Evolutionary conservation across 2,888 invertebrate species (phyloP).

Genomic region (Pterostichus madidus): DNA sequence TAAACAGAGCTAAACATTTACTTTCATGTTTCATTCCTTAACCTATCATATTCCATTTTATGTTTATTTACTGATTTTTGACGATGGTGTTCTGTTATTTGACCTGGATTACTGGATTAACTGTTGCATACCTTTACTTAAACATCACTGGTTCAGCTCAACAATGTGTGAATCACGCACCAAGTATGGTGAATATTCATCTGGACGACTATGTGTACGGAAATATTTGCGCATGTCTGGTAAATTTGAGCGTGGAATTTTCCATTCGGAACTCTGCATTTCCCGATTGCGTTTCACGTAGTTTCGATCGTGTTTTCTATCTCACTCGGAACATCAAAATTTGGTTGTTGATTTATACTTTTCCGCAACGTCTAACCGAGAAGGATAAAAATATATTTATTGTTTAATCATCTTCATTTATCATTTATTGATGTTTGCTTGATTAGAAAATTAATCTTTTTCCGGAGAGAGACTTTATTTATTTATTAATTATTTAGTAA

Average conservation of each 20-base stretch:
- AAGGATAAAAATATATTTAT: not conserved
- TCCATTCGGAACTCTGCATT: slow-evolving; percentile 57
- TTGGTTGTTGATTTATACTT: slow-evolving; percentile 22
- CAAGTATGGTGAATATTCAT: slow-evolving; percentile 10
- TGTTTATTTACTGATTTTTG: not conserved
- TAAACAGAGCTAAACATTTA: slow-evolving; percentile 49
- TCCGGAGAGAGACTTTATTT: not conserved
- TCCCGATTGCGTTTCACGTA: slow-evolving; percentile 39
- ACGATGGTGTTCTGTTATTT: not conserved
- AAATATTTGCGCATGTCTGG: slow-evolving; percentile 62
- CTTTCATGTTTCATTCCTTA: slow-evolving; percentile 13
- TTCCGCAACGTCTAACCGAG: not conserved
- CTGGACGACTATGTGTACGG: slow-evolving; percentile 49
- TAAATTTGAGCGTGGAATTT: slow-evolving; percentile 62
- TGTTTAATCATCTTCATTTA: not conserved
- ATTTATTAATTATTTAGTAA: not conserved
- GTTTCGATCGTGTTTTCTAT: slow-evolving; percentile 36
- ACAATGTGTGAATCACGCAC: slow-evolving; percentile 11
- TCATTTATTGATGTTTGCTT: not conserved
- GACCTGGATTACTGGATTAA: slow-evolving; percentile 63
- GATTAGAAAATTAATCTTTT: not conserved
- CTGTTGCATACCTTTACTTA: slow-evolving; percentile 58
- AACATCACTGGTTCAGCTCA: slow-evolving; percentile 16
- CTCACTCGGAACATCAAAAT: slow-evolving; percentile 49
- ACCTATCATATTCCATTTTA: not conserved